phyloP scores from a whole-genome alignment of 30 jellyfish, hydroid and myxozoan species.

The Cassiopea andromeda region DNA sequence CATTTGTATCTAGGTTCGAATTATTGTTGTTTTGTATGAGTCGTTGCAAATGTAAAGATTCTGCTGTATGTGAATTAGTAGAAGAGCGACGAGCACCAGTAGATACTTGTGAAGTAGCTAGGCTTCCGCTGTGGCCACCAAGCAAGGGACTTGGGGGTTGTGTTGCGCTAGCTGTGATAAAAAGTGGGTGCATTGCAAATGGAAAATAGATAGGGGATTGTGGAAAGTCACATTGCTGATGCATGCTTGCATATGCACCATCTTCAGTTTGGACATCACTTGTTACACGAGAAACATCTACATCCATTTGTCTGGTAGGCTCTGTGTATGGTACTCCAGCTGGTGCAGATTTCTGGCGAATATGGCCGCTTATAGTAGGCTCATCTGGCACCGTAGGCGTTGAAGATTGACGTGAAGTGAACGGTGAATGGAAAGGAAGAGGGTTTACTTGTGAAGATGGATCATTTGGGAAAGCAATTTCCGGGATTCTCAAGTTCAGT shows the following conservation, averaged over 20 bases:
- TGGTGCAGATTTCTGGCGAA: slow-evolving; percentile 73
- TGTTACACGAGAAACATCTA: slow-evolving; percentile 56
- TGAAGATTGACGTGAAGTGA: slow-evolving; percentile 54
- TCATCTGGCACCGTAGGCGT: slow-evolving; percentile 43
- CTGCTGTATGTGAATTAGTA: slow-evolving; percentile 22
- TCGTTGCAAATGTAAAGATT: slow-evolving; percentile 30
- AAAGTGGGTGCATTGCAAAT: slow-evolving; percentile 70
- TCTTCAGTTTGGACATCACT: slow-evolving; percentile 7
- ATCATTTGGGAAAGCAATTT: slow-evolving; percentile 39
- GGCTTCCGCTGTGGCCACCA: slow-evolving; percentile 44
- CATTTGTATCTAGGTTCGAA: slow-evolving; percentile 44
- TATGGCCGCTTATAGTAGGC: slow-evolving; percentile 30
- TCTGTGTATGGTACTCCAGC: slow-evolving; percentile 46
- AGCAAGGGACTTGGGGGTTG: slow-evolving; percentile 55
- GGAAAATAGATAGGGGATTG: slow-evolving; percentile 53
- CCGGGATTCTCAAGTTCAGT: slow-evolving; percentile 81
- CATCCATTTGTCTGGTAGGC: slow-evolving; percentile 76
- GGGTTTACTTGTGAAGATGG: slow-evolving; percentile 57
- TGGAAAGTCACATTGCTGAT: slow-evolving; percentile 44
- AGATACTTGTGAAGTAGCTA: slow-evolving; percentile 18
- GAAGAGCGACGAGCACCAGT: slow-evolving; percentile 30
- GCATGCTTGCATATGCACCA: slow-evolving; percentile 33
- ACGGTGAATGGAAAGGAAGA: slow-evolving; percentile 46
- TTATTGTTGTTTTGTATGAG: slow-evolving; percentile 36
- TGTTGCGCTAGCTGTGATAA: slow-evolving; percentile 30